Conservation (phyloP, 2,888 invertebrate species). For the Didymodactylos carnosus region DNA sequence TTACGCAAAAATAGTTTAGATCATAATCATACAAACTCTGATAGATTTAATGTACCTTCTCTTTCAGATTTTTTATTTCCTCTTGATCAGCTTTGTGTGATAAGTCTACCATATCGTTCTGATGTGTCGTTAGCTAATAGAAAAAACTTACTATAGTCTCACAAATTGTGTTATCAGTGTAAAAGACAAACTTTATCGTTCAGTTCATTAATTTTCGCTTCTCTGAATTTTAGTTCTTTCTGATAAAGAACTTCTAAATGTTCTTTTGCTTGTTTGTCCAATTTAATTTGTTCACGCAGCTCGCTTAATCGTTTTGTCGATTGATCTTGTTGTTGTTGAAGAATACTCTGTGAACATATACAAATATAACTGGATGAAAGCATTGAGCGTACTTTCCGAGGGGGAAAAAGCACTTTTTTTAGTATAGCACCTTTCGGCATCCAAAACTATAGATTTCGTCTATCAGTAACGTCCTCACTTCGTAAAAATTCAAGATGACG, state of each 20-base stretch:
- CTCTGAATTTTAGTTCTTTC: neutral
- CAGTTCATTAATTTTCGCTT: neutral
- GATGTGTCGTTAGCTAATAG: neutral
- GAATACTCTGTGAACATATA: neutral
- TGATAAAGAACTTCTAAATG: neutral
- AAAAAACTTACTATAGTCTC: neutral
- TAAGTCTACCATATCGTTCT: neutral
- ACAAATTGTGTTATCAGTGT: neutral
- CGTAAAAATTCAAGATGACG: too few species aligned
- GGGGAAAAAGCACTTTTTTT: too few species aligned
- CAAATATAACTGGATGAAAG: too few species aligned
- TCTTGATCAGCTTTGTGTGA: neutral
- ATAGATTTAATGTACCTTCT: too few species aligned
- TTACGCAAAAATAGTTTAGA: neutral
- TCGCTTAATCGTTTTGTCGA: neutral
- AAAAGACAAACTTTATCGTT: neutral
- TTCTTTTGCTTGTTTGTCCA: neutral
- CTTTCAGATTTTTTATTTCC: neutral
- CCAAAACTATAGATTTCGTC: too few species aligned
- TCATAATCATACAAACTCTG: too few species aligned
- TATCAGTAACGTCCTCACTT: too few species aligned
- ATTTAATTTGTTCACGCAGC: conserved; percentile 1
- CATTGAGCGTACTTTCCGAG: too few species aligned
- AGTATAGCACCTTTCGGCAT: too few species aligned
- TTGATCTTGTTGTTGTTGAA: conserved; percentile 6